Evolutionary conservation across 2,888 invertebrate genomes (phyloP).

Genomic region (Heteromurus nitidus): DNA sequence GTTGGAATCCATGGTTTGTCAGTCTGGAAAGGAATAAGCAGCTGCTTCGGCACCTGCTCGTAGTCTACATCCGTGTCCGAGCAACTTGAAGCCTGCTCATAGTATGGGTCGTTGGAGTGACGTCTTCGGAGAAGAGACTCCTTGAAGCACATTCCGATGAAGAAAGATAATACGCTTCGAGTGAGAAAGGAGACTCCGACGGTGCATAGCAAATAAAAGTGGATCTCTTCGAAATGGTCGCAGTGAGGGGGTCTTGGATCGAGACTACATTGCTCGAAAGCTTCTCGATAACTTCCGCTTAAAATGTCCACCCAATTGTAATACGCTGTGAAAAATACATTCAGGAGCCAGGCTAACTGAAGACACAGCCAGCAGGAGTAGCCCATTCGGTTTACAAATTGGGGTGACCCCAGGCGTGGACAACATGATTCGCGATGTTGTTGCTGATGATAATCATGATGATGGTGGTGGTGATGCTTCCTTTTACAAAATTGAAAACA

Average conservation of each 20-base stretch:
- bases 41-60: conserved; percentile 25
- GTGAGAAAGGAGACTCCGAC: conserved; percentile 18
- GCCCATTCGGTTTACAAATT: conserved; percentile 30
- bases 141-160: conserved; percentile 46
- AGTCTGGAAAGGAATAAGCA: conserved; percentile 18
- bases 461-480: not conserved
- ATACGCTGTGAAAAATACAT: conserved; percentile 39
- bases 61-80: conserved; percentile 49
- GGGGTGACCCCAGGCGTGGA: not conserved
- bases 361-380: conserved; percentile 24
- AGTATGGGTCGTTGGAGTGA: not conserved
- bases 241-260: conserved; percentile 4
- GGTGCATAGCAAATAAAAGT: not conserved
- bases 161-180: conserved; percentile 30
- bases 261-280: not conserved
- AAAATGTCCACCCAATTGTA: conserved; percentile 26
- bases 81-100: conserved; percentile 17
- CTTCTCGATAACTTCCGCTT: not conserved
- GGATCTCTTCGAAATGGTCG: conserved; percentile 3
- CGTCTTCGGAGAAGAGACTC: conserved; percentile 20
- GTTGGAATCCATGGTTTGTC: not conserved
- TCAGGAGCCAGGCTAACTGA: conserved; percentile 34
- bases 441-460: not conserved
- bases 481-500: too few species aligned
- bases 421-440: too few species aligned